Percentiles rank a stretch among this genome's conserved stretches.
Evolutionary conservation across 92 coral and sea anemone species (phyloP).

Genomic region (Phenganax stokvisi): DNA sequence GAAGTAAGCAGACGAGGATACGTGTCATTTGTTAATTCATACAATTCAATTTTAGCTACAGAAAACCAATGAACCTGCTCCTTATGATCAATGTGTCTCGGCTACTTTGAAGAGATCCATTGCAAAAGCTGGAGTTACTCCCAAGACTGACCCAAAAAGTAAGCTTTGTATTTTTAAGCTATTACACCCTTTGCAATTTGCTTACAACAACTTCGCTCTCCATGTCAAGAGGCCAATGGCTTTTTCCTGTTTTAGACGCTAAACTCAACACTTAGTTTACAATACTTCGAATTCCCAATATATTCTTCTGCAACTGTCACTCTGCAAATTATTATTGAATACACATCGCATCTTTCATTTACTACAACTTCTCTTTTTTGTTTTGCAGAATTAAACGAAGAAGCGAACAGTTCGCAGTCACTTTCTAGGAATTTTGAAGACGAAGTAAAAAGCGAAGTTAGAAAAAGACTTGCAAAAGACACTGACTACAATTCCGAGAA

Average conservation of each 20-base stretch:
- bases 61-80: constrained; percentile 59
- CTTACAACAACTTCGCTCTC: no score
- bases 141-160: constrained; percentile 88
- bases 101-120: constrained; percentile 73
- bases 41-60: constrained; percentile 47
- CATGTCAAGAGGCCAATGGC: background rate
- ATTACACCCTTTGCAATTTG: no score
- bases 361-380: background rate
- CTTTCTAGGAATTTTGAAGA: constrained; percentile 67
- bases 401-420: constrained; percentile 57
- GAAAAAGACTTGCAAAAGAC: constrained; percentile 67
- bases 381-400: constrained; percentile 59
- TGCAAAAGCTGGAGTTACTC: constrained; percentile 80
- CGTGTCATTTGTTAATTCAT: background rate
- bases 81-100: constrained; percentile 61
- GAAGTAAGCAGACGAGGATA: background rate
- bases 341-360: background rate
- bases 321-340: background rate
- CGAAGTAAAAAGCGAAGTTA: constrained; percentile 73
- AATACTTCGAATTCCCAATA: background rate
- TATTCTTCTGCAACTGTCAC: no score
- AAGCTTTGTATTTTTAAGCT: background rate
- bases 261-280: background rate
- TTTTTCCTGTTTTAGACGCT: background rate
- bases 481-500: constrained; percentile 73